These are phyloP conservation scores for Furnarius figulus DNA, from an alignment of 2,113 vertebrate species.

Conservation along the genomic window DNA sequence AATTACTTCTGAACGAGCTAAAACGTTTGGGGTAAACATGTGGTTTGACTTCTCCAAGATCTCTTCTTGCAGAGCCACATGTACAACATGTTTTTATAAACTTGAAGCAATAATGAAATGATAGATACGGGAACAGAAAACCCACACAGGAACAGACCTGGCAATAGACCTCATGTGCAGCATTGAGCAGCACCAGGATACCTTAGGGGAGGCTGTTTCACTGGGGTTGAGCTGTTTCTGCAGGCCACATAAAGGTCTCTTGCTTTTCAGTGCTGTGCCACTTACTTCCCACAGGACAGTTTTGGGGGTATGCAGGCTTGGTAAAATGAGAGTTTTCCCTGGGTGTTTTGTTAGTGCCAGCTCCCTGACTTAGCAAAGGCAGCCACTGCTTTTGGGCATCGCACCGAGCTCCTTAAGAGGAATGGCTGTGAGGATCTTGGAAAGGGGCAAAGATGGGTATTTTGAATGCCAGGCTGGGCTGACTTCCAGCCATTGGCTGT, in stretches of 20 bases:
- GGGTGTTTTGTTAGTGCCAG: background rate
- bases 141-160: accelerated
- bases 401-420: background rate
- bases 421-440: accelerated
- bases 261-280: accelerated
- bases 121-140: background rate
- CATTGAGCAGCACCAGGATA: background rate
- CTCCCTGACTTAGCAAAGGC: background rate
- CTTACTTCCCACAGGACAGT: background rate
- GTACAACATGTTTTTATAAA: background rate
- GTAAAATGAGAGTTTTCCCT: background rate
- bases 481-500: background rate
- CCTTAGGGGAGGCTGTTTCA: background rate
- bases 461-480: accelerated
- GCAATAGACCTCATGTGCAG: accelerated
- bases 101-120: background rate
- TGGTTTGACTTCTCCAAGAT: background rate
- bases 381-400: background rate
- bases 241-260: background rate
- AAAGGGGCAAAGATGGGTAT: background rate
- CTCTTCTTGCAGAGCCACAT: background rate
- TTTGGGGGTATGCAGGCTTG: background rate
- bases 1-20: background rate
- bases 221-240: accelerated
- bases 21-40: background rate